phyloP scores from a whole-genome alignment of 2,113 vertebrate species.

The Heterotilapia buettikoferi region DNA sequence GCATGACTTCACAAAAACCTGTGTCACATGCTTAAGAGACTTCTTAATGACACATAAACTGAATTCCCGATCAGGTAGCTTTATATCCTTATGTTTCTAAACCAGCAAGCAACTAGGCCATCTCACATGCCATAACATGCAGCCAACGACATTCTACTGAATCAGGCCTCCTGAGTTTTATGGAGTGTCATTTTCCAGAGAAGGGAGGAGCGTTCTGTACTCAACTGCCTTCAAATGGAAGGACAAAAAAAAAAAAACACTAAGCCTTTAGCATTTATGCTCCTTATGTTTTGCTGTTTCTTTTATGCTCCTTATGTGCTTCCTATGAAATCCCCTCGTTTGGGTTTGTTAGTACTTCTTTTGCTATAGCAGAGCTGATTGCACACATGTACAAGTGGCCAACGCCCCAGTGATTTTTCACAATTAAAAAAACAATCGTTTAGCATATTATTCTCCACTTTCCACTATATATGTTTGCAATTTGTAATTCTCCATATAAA shows the following conservation, averaged over 20 bases:
- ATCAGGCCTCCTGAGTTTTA: not conserved
- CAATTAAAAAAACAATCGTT: not conserved
- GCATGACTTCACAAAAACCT: not conserved
- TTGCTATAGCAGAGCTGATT: not conserved
- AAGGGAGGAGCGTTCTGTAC: not conserved
- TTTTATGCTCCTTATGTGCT: not conserved
- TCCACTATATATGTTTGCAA: not conserved
- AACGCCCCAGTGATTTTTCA: rapidly evolving
- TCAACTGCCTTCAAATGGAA: not conserved
- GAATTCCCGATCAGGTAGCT: not conserved
- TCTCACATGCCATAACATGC: not conserved
- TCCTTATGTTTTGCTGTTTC: not conserved
- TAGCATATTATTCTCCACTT: not conserved
- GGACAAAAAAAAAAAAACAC: not conserved
- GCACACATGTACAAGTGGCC: not conserved
- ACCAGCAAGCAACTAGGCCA: not conserved
- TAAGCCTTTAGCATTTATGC: not conserved
- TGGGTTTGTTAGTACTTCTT: not conserved
- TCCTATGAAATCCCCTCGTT: not conserved
- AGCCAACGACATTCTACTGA: not conserved
- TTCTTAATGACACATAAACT: not conserved
- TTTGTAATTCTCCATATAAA: not conserved
- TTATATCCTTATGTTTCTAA: not conserved
- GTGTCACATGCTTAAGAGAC: not conserved
- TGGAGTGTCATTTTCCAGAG: not conserved